Evolutionary conservation across 1,140 invertebrate genomes (phyloP), one percentile per base, ranked within the genome.

Genomic region (Scylla paramamosain): DNA sequence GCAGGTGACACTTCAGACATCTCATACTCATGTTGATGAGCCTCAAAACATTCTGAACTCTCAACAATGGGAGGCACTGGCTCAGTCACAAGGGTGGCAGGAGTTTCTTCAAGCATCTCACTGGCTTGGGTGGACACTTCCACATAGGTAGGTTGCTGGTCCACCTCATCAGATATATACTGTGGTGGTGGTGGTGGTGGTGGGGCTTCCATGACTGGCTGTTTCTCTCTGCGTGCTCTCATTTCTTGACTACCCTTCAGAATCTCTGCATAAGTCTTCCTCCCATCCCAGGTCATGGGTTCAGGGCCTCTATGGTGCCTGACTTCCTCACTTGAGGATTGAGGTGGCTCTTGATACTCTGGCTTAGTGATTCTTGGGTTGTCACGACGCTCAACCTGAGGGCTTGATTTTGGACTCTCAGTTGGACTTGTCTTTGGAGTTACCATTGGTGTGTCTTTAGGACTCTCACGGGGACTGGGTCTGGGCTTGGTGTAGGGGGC

Each of bases 181-280:
- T 86, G 89, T 32, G 46, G 16, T 3, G 32, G 31, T 45, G 86
- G 67, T n/a, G 48, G 48, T 8, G 39, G 14, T 67, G n/a, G 31
- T 82, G 88, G 25, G 12, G 82, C 45, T 45, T 94, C 93, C 31
- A 32, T 28, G 48, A 52, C 48, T 28, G 20, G 29, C 29, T 91
- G 45, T n/a, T 45, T 88, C 46, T 96, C 95, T 16, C 86, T 91
- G 67, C 90, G 83, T 84, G 59, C 29, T 92, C 94, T 93, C 82
- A 84, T 91, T 83, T 95, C 95, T 59, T 89, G 46, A 20, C 90
- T 95, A 31, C 96, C 96, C 88, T 96, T 96, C 20, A 96, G 83
- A 89, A 96, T 96, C 59, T 96, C 95, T 29, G 96, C 96, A 87
- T 96, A 96, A 16, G 96, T 96, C 48, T 83, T 96, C 93, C 67